These are phyloP conservation scores for Helicolenus hilgendorfi DNA, from an alignment of 2,797 vertebrate species.

Conservation along the genomic window DNA sequence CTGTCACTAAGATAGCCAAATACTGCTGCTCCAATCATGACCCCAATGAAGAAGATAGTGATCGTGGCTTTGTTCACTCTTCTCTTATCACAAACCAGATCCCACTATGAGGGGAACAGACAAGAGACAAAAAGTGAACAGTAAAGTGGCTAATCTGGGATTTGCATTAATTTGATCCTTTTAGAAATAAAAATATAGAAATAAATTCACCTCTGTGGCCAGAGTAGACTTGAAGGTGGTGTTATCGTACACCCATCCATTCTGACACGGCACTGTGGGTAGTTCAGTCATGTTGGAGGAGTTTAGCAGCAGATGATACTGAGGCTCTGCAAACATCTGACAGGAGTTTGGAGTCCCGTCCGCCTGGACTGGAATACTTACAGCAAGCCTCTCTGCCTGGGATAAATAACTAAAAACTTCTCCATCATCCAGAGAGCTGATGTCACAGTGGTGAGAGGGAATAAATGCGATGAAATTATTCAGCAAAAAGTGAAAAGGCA, in stretches of 20 bases:
- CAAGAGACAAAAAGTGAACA: not conserved
- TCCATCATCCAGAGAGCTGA: constrained; percentile 77
- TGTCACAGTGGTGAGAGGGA: constrained; percentile 91
- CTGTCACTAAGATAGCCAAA: constrained; percentile 86
- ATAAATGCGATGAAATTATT: constrained; percentile 90
- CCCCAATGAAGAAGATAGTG: constrained; percentile 84
- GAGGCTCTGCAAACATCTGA: constrained; percentile 88
- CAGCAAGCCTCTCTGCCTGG: constrained; percentile 79
- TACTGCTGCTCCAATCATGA: constrained; percentile 83
- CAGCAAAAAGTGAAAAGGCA: constrained; percentile 92
- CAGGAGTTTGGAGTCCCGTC: constrained; percentile 92
- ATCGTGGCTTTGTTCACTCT: constrained; percentile 75
- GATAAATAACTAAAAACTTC: constrained; percentile 87
- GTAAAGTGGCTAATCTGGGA: not conserved
- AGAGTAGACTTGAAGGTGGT: constrained; percentile 92
- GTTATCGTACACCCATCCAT: constrained; percentile 93
- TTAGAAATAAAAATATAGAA: not conserved
- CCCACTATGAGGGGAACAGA: constrained; percentile 75
- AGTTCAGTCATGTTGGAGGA: constrained; percentile 53
- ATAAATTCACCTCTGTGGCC: constrained; percentile 90
- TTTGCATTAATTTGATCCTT: not conserved
- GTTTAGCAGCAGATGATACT: constrained; percentile 80
- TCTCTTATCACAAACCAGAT: constrained; percentile 85
- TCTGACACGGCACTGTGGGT: constrained; percentile 83
- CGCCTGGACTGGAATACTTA: constrained; percentile 88